Base-by-base conservation (phyloP, 2,113 vertebrate genomes). In the Barbus barbus region DNA sequence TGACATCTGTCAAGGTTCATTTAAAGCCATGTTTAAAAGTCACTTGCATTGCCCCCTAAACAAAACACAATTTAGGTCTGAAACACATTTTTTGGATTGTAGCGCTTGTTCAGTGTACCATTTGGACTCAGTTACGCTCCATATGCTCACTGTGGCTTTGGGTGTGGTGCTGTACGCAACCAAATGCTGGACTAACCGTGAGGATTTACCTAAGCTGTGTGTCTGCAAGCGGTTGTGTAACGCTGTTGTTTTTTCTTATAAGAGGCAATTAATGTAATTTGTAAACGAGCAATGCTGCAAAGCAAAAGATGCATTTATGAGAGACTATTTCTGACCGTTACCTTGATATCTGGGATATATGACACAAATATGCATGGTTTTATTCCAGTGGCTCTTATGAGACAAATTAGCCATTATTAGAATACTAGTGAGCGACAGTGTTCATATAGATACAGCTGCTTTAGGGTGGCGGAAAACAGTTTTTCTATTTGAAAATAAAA, bases 91-190 rank as follows among this genome's bases (percentile, higher is more conserved):
- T 46, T n/a, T n/a, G n/a, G n/a, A n/a, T n/a, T n/a, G n/a, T 9
- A 31, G 6, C 18, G 5, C 26, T 51, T 72, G 18, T 38, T 53
- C 77, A 20, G 69, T 36, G 26, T 71, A 69, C 28, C 46, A 38
- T 85, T 83, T 46, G 61, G 41, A 76, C 69, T 83, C 74, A 31
- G n/a, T 74, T 36, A 51, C 26, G 76, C 82, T 73, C 22, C 48
- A 60, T 80, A 85, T 85, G 74, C 56, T 9, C 11, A 73, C 63
- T 74, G 83, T 78, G 75, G 33, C 67, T 75, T 61, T 85, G 86
- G 86, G 86, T 85, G 86, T 85, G 86, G 86, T 83, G 26, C 79
- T 4, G 46, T 75, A 74, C 46, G 28, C 67, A 79, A 61, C 80
- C 79, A 60, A 85, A 85, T 51, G 67, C 58, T 36, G 28, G 51